Evolutionary conservation across 2,113 vertebrate species (phyloP).

Genomic region (Raja brachyura): DNA sequence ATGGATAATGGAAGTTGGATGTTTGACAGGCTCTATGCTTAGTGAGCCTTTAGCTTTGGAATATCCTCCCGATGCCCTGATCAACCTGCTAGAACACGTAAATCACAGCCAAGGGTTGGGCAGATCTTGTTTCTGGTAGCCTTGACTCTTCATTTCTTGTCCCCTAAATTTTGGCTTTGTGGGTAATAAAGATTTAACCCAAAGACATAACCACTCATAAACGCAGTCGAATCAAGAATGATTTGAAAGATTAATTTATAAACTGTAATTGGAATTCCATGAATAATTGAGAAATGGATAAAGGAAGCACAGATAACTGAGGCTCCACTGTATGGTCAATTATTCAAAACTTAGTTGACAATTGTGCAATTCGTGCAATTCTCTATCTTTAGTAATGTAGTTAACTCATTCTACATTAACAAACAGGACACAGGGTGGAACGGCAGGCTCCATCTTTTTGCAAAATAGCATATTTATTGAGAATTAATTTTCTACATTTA

Average conservation of each 20-base stretch:
- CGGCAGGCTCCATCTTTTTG: not conserved
- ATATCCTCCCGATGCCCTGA: not conserved
- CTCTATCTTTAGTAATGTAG: not conserved
- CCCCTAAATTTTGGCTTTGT: not conserved
- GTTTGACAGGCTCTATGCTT: not conserved
- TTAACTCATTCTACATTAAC: slow-evolving; percentile 1
- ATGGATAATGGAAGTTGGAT: not conserved
- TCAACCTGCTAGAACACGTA: not conserved
- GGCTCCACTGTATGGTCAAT: slow-evolving; percentile 25
- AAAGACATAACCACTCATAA: no score
- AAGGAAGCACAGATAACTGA: not conserved
- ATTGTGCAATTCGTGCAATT: slow-evolving; percentile 24
- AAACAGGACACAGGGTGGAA: not conserved
- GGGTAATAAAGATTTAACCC: not conserved
- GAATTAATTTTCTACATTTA: slow-evolving; percentile 28
- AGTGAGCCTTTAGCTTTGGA: not conserved
- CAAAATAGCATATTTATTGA: slow-evolving; percentile 34
- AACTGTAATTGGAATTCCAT: not conserved
- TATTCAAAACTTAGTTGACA: not conserved
- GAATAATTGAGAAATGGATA: not conserved
- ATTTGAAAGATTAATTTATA: not conserved
- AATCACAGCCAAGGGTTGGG: not conserved
- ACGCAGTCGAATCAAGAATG: not conserved
- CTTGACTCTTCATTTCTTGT: not conserved
- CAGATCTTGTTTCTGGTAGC: not conserved